Base-by-base conservation (phyloP, 2,888 invertebrate genomes). In the Apodemia duryi region DNA sequence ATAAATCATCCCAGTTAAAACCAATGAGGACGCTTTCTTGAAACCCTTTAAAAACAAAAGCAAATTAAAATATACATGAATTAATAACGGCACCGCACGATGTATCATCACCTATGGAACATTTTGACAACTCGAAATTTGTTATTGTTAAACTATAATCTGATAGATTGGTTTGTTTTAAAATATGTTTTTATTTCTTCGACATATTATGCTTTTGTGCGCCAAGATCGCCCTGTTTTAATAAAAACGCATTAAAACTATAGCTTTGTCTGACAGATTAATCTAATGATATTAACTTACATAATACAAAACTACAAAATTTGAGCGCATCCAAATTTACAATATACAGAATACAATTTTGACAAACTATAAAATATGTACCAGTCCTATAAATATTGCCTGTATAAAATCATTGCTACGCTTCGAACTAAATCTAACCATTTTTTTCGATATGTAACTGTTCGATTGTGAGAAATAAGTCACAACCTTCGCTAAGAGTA, bases 391-490 rank as follows among this genome's bases (percentile, higher is more conserved):
- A 66, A 32, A 63, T 66, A 66, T 65, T 63, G 70, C 67, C 66
- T 60, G 69, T 71, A 68, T 49, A 70, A 46, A 67, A 66, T 68
- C 64, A 57, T 66, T 65, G 66, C 72, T 72, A 74, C 43, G 63
- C 29, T 61, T 57, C 54, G 64, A 67, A 67, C 79, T 84, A 82
- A 73, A 76, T 75, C 79, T 83, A 84, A 76, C 77, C 78, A 78
- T 81, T 77, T 72, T 76, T 76, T 70, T 75, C 78, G 87, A 88
- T 88, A 88, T 87, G 85, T 86, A 81, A 78, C 75, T 75, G 79
- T 81, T 78, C 73, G 71, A 72, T 75, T 74, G 73, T 73, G 71
- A 79, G 57, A 46, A 46, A 46, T 46, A n/a, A 46, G 77, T 85
- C 86, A 88, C 86, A 88, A 86, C 86, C 84, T 77, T 74, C 74